Conservation (phyloP, 37 sponge, comb jelly and placozoan genomes). For the Axinella damicornis region DNA sequence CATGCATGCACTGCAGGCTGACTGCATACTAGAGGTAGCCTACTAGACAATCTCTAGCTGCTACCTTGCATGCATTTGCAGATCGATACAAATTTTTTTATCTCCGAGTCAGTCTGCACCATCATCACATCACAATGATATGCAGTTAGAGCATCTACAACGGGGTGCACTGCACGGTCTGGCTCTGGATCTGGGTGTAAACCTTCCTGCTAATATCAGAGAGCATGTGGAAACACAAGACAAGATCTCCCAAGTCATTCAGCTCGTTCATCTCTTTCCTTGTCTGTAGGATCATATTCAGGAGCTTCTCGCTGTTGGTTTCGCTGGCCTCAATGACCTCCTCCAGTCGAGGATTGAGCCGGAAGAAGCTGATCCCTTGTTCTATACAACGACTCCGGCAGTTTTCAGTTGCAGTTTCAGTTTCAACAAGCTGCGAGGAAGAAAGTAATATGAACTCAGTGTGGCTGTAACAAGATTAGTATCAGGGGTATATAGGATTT, state of each 20-base stretch:
- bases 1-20: too few relatives aligned
- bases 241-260: conserved; percentile 14
- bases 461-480: too few relatives aligned
- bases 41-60: too few relatives aligned
- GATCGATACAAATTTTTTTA: too few relatives aligned
- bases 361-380: conserved; percentile 20
- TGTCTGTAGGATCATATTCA: conserved; percentile 34
- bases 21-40: too few relatives aligned
- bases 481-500: too few relatives aligned
- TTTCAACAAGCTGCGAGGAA: conserved; percentile 36
- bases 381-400: neutral
- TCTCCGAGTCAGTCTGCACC: too few relatives aligned
- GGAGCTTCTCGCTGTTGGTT: conserved; percentile 26
- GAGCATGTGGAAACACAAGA: conserved; percentile 21
- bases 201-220: conserved; percentile 27
- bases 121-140: too few relatives aligned
- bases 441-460: too few relatives aligned
- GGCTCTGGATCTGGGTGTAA: neutral
- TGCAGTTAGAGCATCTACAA: too few relatives aligned
- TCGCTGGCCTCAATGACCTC: conserved; percentile 42
- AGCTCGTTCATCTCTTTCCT: conserved; percentile 24
- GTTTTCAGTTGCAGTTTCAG: conserved; percentile 1
- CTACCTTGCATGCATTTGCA: too few relatives aligned
- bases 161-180: too few relatives aligned
- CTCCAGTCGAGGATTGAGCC: conserved; percentile 52